Percentiles rank a stretch among this genome's conserved stretches.
Evolutionary conservation across 1,140 invertebrate species (phyloP).

Genomic region (Ericerus pela): DNA sequence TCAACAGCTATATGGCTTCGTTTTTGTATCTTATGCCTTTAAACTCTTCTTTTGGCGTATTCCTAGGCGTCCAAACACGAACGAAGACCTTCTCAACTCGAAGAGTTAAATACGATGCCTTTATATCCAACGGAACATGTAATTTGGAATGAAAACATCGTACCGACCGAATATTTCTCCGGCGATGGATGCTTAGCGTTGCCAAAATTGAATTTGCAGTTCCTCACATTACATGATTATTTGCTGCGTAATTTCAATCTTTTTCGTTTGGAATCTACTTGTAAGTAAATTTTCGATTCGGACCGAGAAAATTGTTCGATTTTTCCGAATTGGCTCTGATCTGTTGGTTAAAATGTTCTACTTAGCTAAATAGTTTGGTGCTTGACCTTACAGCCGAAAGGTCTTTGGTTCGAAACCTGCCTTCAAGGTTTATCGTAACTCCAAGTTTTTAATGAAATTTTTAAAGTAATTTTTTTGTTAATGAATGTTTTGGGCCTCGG

Average conservation of each 20-base stretch:
- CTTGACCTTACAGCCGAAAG: no score
- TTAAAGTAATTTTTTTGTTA: no score
- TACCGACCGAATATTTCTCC: slow-evolving; percentile 93
- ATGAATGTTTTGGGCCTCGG: no score
- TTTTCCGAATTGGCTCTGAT: not conserved
- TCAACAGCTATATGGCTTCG: not conserved
- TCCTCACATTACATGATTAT: slow-evolving; percentile 96
- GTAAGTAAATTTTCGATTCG: slow-evolving; percentile 39
- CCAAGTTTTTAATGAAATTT: no score
- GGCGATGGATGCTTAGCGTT: slow-evolving; percentile 89
- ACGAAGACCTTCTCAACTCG: slow-evolving; percentile 74
- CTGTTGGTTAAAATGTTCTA: not conserved
- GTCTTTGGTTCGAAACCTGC: no score
- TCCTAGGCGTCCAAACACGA: slow-evolving; percentile 70
- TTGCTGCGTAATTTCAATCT: slow-evolving; percentile 93
- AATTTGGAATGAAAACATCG: slow-evolving; percentile 98
- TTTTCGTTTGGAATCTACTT: slow-evolving; percentile 95
- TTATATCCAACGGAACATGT: slow-evolving; percentile 95
- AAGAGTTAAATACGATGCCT: slow-evolving; percentile 94
- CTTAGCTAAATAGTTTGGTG: no score
- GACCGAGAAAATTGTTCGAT: slow-evolving; percentile 6
- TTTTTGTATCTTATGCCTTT: not conserved
- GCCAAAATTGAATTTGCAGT: slow-evolving; percentile 96
- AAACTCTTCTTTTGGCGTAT: not conserved
- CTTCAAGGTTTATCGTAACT: no score